phyloP scores from a whole-genome alignment of 2,113 vertebrate species.

The Mustela lutreola region DNA sequence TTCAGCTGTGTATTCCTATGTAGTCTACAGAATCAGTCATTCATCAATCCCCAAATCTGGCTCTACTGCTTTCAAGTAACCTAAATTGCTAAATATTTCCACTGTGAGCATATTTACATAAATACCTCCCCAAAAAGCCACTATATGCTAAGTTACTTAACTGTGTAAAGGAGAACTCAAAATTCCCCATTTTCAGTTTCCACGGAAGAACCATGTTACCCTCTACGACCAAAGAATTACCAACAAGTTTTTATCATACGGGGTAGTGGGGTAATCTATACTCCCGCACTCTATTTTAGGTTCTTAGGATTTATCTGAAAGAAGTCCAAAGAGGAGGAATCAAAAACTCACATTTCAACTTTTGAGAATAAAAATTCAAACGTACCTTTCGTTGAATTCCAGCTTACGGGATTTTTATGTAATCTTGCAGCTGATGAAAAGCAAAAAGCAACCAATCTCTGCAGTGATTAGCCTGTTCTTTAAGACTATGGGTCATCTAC shows the following conservation, averaged over 20 bases:
- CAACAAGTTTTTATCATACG: not conserved
- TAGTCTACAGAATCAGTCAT: not conserved
- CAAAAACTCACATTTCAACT: conserved; percentile 79
- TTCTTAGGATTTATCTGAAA: not conserved
- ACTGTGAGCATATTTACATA: not conserved
- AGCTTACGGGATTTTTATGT: conserved; percentile 86
- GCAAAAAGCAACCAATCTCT: conserved; percentile 85
- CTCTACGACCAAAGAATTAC: not conserved
- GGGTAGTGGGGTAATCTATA: not conserved
- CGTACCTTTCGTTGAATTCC: conserved; percentile 90
- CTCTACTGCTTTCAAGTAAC: not conserved
- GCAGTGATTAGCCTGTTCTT: conserved; percentile 85
- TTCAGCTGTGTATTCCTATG: not conserved
- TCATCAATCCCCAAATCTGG: not conserved
- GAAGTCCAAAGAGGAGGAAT: conserved; percentile 69
- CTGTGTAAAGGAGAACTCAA: conserved; percentile 9
- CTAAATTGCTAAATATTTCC: not conserved
- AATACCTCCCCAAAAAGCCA: not conserved
- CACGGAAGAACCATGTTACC: not conserved
- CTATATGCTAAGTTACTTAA: not conserved
- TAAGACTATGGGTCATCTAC: conserved; percentile 85
- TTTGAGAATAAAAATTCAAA: conserved; percentile 86
- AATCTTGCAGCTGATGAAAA: conserved; percentile 88
- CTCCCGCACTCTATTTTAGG: not conserved
- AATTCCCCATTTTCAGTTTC: conserved; percentile 50